phyloP scores from a whole-genome alignment of 2,797 vertebrate genomes.

The Clarias platycephalus region DNA sequence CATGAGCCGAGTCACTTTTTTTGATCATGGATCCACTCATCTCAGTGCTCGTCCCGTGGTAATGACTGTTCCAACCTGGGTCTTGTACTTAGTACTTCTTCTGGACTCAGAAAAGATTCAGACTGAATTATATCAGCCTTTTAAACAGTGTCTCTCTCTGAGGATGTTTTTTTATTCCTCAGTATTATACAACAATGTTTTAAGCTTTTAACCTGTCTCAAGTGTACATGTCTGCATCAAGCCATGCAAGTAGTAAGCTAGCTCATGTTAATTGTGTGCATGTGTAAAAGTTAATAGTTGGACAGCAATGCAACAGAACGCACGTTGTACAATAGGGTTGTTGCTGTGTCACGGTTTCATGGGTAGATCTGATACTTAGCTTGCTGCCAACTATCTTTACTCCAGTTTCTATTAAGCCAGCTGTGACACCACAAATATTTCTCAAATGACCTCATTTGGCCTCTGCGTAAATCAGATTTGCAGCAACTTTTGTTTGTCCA shows the following conservation, averaged over 20 bases:
- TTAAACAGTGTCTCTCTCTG: not conserved
- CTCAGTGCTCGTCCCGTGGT: not conserved
- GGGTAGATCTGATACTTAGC: not conserved
- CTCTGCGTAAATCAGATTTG: too few species aligned
- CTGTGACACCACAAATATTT: not conserved
- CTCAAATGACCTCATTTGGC: not conserved
- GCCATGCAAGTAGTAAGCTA: not conserved
- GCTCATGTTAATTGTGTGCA: not conserved
- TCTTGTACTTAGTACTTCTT: not conserved
- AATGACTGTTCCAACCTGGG: not conserved
- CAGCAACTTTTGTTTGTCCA: not conserved
- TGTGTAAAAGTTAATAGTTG: not conserved
- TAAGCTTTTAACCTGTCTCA: conserved; percentile 4
- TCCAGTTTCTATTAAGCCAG: not conserved
- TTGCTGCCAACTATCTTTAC: too few species aligned
- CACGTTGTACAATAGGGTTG: not conserved
- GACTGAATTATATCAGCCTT: not conserved
- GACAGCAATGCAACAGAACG: not conserved
- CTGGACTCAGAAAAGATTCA: not conserved
- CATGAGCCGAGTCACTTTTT: not conserved
- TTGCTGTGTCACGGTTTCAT: not conserved
- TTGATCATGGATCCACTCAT: not conserved
- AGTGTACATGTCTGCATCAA: not conserved
- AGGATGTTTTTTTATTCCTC: not conserved
- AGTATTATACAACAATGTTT: not conserved